phyloP scores from a whole-genome alignment of 2,797 vertebrate species.

The Coilia nasus region DNA sequence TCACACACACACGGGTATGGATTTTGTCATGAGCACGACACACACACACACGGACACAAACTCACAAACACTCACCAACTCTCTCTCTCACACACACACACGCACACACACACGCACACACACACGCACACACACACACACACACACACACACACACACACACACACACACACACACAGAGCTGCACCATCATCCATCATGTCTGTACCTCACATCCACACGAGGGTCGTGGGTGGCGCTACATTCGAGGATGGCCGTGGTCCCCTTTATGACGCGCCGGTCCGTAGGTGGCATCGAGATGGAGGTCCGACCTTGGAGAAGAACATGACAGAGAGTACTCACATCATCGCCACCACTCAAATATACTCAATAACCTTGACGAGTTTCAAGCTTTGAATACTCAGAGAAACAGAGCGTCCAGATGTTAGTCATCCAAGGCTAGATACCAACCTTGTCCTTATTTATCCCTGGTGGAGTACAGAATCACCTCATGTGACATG shows the following conservation, averaged over 20 bases:
- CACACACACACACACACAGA: constrained; percentile 19
- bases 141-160: constrained; percentile 16
- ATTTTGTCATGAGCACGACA: too few species aligned
- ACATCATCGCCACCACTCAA: neutral
- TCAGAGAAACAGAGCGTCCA: too few species aligned
- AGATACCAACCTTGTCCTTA: neutral
- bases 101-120: neutral
- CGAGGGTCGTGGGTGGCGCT: constrained; percentile 86
- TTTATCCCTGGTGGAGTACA: neutral
- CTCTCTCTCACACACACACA: neutral
- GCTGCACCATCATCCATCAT: neutral
- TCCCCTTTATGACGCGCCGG: constrained; percentile 93
- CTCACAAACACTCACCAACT: neutral
- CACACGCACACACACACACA: neutral
- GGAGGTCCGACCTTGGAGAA: constrained; percentile 82
- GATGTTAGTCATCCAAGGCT: neutral
- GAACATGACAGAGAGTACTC: neutral
- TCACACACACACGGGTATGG: too few species aligned
- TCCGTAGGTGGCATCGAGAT: constrained; percentile 86
- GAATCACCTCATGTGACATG: neutral
- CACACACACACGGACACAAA: neutral
- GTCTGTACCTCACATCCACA: constrained; percentile 62
- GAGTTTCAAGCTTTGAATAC: too few species aligned
- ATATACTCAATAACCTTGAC: too few species aligned
- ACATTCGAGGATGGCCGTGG: constrained; percentile 84